A percentile compares a stretch with the other conserved stretches of the same genome.
Evolutionary conservation across 1,140 invertebrate genomes (phyloP).

Genomic region (Diabrotica virgifera): DNA sequence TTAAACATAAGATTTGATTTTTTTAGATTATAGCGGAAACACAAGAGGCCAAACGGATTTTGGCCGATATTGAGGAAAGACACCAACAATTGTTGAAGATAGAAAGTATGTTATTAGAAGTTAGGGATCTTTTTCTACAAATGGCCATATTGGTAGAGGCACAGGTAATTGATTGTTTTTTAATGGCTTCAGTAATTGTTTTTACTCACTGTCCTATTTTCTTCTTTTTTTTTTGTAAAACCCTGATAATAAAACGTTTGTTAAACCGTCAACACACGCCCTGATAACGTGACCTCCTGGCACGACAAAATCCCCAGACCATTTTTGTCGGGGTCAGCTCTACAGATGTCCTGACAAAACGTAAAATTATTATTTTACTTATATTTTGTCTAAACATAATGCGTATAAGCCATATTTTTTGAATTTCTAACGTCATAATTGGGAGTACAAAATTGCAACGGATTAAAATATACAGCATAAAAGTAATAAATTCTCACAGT

Average conservation of each 20-base stretch:
- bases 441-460: too few species aligned
- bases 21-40: slow-evolving; percentile 77
- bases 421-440: too few species aligned
- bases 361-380: too few species aligned
- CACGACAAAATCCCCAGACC: too few species aligned
- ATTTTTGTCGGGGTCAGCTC: too few species aligned
- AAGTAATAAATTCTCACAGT: too few species aligned
- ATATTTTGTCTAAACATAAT: too few species aligned
- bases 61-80: slow-evolving; percentile 79
- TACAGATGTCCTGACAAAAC: too few species aligned
- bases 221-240: slow-evolving; percentile 5
- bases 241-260: not conserved
- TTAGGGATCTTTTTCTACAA: slow-evolving; percentile 81
- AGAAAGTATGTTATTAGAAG: slow-evolving; percentile 75
- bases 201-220: not conserved
- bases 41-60: slow-evolving; percentile 70
- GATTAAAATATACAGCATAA: too few species aligned
- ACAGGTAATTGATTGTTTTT: slow-evolving; percentile 54
- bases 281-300: too few species aligned
- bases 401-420: too few species aligned
- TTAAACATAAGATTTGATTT: not conserved
- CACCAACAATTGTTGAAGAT: slow-evolving; percentile 81
- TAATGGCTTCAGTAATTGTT: not conserved
- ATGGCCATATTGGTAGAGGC: slow-evolving; percentile 72
- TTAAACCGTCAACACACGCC: not conserved